Evolutionary conservation across 1,140 invertebrate species (phyloP).

Genomic region (Harlomillsia oculata): DNA sequence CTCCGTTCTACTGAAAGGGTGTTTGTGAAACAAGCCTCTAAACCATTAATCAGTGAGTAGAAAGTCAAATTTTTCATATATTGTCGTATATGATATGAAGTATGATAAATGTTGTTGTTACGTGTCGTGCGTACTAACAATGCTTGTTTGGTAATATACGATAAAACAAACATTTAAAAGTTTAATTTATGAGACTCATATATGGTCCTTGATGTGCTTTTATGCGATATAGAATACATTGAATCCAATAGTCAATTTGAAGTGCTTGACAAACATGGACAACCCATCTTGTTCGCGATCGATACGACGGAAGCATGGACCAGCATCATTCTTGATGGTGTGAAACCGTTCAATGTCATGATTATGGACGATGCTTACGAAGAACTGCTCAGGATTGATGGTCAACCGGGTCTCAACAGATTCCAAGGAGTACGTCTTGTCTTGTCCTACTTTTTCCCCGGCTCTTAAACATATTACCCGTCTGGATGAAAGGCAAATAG

Average conservation of each 20-base stretch:
- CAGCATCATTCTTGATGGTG: slow-evolving; percentile 18
- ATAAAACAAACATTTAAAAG: too few relatives aligned
- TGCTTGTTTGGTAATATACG: too few relatives aligned
- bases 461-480: too few relatives aligned
- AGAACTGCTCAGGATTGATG: slow-evolving; percentile 21
- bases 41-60: slow-evolving; percentile 21
- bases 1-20: slow-evolving; percentile 11
- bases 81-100: too few relatives aligned
- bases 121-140: too few relatives aligned
- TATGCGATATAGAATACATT: slow-evolving; percentile 8
- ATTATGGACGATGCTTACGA: slow-evolving; percentile 19
- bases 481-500: too few relatives aligned
- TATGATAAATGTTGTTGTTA: too few relatives aligned
- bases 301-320: slow-evolving; percentile 24
- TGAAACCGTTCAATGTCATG: slow-evolving; percentile 20
- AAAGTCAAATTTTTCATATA: too few relatives aligned
- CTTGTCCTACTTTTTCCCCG: too few relatives aligned
- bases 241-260: slow-evolving; percentile 18
- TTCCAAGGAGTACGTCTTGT: slow-evolving; percentile 24
- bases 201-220: neutral
- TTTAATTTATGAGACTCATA: neutral
- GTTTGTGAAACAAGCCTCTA: slow-evolving; percentile 16
- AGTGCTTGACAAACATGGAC: slow-evolving; percentile 13
- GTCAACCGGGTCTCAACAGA: slow-evolving; percentile 13
- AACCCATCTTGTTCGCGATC: slow-evolving; percentile 18